Evolutionary conservation across 2,113 vertebrate species (phyloP).

Genomic region (Echinops telfairi): DNA sequence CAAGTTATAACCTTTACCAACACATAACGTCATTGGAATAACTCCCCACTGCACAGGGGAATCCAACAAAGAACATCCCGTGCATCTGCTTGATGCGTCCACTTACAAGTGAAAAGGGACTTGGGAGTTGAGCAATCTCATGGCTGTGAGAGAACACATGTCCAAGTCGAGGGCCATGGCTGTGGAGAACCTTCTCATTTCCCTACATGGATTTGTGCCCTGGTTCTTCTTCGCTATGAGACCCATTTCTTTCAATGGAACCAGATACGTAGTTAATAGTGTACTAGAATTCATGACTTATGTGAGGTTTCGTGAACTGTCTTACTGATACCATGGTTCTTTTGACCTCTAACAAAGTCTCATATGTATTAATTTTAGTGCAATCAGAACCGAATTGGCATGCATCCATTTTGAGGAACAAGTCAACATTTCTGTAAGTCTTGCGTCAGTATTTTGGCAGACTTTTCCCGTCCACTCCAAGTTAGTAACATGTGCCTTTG

Average conservation of each 20-base stretch:
- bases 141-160: slow-evolving; percentile 40
- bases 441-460: not conserved
- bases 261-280: not conserved
- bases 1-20: slow-evolving; percentile 33
- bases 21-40: slow-evolving; percentile 12
- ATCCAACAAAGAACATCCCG: slow-evolving; percentile 30
- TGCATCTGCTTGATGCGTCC: slow-evolving; percentile 43
- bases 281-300: not conserved
- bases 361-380: not conserved
- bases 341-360: slow-evolving; percentile 13
- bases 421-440: slow-evolving; percentile 37
- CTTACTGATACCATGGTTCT: not conserved
- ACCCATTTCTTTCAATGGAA: slow-evolving; percentile 34
- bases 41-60: slow-evolving; percentile 10
- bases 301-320: not conserved
- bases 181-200: slow-evolving; percentile 36
- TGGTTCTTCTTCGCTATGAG: slow-evolving; percentile 2
- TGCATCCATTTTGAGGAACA: slow-evolving; percentile 11
- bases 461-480: not conserved
- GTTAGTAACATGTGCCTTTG: not conserved
- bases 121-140: slow-evolving; percentile 9
- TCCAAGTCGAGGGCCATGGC: slow-evolving; percentile 51
- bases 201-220: not conserved
- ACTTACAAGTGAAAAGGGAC: slow-evolving; percentile 30
- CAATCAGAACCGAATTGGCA: not conserved